Percentiles rank a stretch among this genome's conserved stretches.
Evolutionary conservation across 1,140 invertebrate species (phyloP).

Genomic region (Trachymyrmex cornetzi): DNA sequence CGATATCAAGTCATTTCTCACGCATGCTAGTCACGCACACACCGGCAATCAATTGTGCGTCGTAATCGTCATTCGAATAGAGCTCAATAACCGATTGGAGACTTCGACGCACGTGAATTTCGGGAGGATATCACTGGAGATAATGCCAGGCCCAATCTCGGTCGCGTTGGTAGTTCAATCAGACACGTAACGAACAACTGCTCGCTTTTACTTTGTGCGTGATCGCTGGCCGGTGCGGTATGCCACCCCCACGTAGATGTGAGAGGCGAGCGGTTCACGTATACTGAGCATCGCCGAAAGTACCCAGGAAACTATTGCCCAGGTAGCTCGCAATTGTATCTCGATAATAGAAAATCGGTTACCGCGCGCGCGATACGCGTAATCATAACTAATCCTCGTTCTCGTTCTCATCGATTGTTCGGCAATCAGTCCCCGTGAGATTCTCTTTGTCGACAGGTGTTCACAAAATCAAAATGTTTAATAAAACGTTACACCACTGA

Average conservation of each 20-base stretch:
- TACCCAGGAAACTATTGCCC: background rate
- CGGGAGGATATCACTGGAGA: slow-evolving; percentile 25
- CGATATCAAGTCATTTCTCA: background rate
- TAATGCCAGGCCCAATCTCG: background rate
- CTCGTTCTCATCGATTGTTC: background rate
- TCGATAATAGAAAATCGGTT: slow-evolving; percentile 47
- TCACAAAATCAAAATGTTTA: background rate
- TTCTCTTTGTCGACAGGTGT: background rate
- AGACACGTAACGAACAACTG: slow-evolving; percentile 65
- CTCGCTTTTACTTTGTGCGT: slow-evolving; percentile 62
- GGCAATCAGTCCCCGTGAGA: background rate
- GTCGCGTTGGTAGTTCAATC: slow-evolving; percentile 27
- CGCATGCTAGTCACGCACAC: slow-evolving; percentile 18
- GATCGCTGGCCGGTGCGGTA: slow-evolving; percentile 50
- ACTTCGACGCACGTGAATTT: slow-evolving; percentile 3
- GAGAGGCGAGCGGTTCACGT: slow-evolving; percentile 28
- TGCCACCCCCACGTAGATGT: slow-evolving; percentile 52
- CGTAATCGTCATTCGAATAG: slow-evolving; percentile 27
- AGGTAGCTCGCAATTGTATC: background rate
- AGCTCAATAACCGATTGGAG: slow-evolving; percentile 26
- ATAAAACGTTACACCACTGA: background rate
- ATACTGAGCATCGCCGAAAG: background rate
- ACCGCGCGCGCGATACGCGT: background rate
- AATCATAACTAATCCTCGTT: slow-evolving; percentile 50
- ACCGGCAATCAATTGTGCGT: slow-evolving; percentile 30